Evolutionary conservation across 2,113 vertebrate species (phyloP).

Genomic region (Periophthalmus modestus): DNA sequence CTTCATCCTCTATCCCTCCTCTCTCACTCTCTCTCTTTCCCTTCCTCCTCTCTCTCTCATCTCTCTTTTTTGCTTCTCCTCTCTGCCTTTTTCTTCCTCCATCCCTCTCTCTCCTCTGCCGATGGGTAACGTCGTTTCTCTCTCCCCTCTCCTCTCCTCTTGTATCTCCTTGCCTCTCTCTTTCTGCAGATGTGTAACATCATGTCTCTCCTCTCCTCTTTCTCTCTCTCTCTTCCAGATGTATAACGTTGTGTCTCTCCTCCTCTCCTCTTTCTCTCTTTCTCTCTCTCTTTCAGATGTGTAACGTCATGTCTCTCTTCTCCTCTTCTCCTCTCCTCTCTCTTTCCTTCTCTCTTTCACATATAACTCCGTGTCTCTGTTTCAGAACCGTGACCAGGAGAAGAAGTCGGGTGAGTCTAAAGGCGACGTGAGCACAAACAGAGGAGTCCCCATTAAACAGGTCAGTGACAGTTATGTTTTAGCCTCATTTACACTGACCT

Average conservation of each 20-base stretch:
- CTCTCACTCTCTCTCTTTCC: background rate
- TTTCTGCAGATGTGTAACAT: too few species aligned
- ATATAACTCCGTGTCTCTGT: constrained; percentile 31
- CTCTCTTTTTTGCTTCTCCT: constrained; percentile 5
- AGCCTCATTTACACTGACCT: too few species aligned
- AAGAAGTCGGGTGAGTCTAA: constrained; percentile 85
- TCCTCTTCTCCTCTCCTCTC: background rate
- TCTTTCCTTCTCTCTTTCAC: too few species aligned
- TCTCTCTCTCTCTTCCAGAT: too few species aligned
- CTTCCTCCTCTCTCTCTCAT: background rate
- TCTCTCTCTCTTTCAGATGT: constrained; percentile 5
- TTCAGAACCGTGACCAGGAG: constrained; percentile 89
- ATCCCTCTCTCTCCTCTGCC: background rate
- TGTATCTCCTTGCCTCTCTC: too few species aligned
- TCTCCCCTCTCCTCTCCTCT: too few species aligned
- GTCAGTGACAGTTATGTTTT: constrained; percentile 50
- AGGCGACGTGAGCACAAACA: constrained; percentile 78
- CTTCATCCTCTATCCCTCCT: background rate
- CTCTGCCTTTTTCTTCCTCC: background rate
- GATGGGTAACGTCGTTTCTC: background rate
- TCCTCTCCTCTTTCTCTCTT: background rate
- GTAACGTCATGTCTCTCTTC: background rate
- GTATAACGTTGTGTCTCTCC: too few species aligned
- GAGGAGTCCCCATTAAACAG: constrained; percentile 92
- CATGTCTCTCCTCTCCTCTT: too few species aligned